A percentile compares a stretch with the other conserved stretches of the same genome.
Evolutionary conservation across 1,140 invertebrate genomes (phyloP).

Genomic region (Eupeodes corollae): DNA sequence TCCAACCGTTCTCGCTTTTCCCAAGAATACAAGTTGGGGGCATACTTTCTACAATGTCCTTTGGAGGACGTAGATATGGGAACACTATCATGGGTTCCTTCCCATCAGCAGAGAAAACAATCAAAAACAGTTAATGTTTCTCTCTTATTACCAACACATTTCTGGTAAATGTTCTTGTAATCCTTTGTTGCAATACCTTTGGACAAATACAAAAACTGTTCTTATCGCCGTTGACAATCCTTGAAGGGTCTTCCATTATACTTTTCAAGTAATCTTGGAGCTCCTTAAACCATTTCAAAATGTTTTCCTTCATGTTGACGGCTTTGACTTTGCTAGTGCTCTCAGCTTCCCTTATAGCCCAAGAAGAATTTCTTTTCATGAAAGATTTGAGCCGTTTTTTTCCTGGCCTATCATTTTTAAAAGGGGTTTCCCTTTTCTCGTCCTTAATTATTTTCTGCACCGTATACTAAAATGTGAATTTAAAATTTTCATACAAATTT

Average conservation of each 20-base stretch:
- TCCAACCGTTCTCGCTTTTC: constrained; percentile 33
- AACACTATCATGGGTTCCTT: constrained; percentile 15
- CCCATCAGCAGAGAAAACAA: constrained; percentile 18
- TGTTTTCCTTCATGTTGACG: neutral
- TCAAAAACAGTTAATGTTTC: constrained; percentile 29
- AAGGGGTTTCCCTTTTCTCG: neutral
- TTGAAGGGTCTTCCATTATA: constrained; percentile 19
- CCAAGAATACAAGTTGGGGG: constrained; percentile 29
- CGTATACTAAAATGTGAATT: no score
- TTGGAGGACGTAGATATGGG: constrained; percentile 17
- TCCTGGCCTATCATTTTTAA: constrained; percentile 10
- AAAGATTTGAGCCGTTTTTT: constrained; percentile 16
- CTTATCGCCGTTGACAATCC: constrained; percentile 31
- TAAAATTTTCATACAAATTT: no score
- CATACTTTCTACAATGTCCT: constrained; percentile 17
- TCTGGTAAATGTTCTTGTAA: constrained; percentile 26
- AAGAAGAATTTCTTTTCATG: constrained; percentile 19
- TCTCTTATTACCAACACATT: constrained; percentile 24
- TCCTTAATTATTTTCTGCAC: constrained; percentile 2
- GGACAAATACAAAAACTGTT: no score
- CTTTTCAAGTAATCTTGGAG: constrained; percentile 5
- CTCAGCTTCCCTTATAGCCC: constrained; percentile 16
- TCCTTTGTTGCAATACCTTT: no score
- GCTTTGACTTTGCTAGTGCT: constrained; percentile 10
- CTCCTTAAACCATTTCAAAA: constrained; percentile 1